Conservation (phyloP, 2,888 invertebrate genomes). For the Eretmocerus hayati region DNA sequence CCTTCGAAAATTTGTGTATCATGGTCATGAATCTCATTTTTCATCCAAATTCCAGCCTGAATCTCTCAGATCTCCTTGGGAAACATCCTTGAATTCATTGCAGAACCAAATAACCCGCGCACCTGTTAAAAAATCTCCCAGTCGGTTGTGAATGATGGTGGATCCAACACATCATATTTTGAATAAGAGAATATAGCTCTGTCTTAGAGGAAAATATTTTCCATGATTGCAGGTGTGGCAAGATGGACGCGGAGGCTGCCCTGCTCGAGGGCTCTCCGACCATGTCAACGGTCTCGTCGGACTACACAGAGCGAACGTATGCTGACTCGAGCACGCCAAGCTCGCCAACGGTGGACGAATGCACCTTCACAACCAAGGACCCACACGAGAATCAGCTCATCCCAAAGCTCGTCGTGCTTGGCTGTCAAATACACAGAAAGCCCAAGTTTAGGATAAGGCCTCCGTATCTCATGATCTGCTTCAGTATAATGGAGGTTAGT, state of each 20-base stretch:
- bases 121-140: too few species aligned
- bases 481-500: slow-evolving; percentile 42
- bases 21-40: too few species aligned
- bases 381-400: slow-evolving; percentile 33
- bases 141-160: too few species aligned
- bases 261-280: slow-evolving; percentile 42
- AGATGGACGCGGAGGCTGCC: slow-evolving; percentile 43
- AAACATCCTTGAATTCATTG: too few species aligned
- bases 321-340: slow-evolving; percentile 33
- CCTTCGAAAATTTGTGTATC: too few species aligned
- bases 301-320: slow-evolving; percentile 35
- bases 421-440: slow-evolving; percentile 33
- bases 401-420: slow-evolving; percentile 35
- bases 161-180: too few species aligned
- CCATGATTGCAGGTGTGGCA: slow-evolving; percentile 26
- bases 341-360: slow-evolving; percentile 31
- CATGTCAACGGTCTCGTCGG: slow-evolving; percentile 40
- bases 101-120: too few species aligned
- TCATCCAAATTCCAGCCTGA: too few species aligned
- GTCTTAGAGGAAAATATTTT: too few species aligned
- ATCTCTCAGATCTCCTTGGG: too few species aligned
- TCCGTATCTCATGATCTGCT: slow-evolving; percentile 44
- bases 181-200: too few species aligned
- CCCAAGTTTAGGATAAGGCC: slow-evolving; percentile 43
- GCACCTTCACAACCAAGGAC: slow-evolving; percentile 30